phyloP scores from a whole-genome alignment of 1,140 invertebrate species.

The Neodiprion pinetum region DNA sequence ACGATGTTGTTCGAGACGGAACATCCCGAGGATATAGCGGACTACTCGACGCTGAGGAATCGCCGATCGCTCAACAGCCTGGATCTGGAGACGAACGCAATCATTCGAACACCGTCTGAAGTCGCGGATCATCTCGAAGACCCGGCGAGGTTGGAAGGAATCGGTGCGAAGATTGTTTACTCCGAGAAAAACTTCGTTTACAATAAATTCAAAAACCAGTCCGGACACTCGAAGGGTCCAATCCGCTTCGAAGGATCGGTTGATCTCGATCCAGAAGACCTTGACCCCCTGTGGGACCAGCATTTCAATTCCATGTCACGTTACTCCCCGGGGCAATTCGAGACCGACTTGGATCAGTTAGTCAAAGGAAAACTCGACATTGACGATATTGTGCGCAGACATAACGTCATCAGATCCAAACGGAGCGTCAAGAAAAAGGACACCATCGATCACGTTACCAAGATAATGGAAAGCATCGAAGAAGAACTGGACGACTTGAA shows the following conservation, averaged over 20 bases:
- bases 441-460: constrained; percentile 63
- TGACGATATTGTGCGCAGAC: constrained; percentile 48
- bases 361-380: constrained; percentile 47
- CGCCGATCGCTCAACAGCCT: neutral
- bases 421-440: constrained; percentile 55
- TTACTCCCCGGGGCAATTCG: constrained; percentile 42
- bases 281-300: neutral
- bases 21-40: neutral
- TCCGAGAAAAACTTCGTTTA: constrained; percentile 1
- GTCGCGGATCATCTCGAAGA: neutral
- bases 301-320: constrained; percentile 24
- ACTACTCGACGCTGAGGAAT: neutral
- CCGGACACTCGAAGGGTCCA: neutral
- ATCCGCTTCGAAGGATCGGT: neutral
- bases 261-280: neutral
- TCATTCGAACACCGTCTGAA: neutral
- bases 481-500: constrained; percentile 65
- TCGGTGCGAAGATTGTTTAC: constrained; percentile 6
- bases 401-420: constrained; percentile 41
- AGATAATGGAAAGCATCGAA: constrained; percentile 71
- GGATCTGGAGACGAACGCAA: constrained; percentile 2
- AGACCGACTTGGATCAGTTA: constrained; percentile 46
- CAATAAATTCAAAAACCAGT: constrained; percentile 9
- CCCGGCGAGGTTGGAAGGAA: neutral
- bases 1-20: constrained; percentile 17